Percentiles rank a stretch among this genome's conserved stretches.
Evolutionary conservation across 2,113 vertebrate species (phyloP).

Genomic region (Lagopus leucura): DNA sequence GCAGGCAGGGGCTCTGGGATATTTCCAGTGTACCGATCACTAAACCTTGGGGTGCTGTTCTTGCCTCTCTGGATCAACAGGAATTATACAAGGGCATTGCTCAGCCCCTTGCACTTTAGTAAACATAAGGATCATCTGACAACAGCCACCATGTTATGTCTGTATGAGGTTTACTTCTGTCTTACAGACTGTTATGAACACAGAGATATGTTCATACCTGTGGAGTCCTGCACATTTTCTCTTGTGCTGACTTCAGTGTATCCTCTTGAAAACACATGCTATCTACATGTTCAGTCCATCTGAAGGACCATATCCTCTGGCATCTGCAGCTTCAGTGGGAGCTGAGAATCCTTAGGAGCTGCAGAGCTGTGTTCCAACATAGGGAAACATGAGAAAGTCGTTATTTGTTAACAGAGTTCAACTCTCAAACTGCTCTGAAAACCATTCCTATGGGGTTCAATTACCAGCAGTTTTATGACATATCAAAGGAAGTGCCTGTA

Average conservation of each 20-base stretch:
- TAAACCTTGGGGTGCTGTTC: not conserved
- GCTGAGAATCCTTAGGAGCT: not conserved
- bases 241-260: not conserved
- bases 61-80: not conserved
- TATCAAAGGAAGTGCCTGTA: not conserved
- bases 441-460: not conserved
- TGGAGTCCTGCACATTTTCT: not conserved
- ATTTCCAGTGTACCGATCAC: not conserved
- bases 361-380: not conserved
- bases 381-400: not conserved
- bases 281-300: rapidly evolving
- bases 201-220: not conserved
- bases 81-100: not conserved
- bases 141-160: not conserved
- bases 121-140: not conserved
- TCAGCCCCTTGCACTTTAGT: not conserved
- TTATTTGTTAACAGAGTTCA: not conserved
- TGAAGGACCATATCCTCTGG: not conserved
- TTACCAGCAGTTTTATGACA: not conserved
- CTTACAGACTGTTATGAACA: not conserved
- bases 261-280: not conserved
- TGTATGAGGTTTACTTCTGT: not conserved
- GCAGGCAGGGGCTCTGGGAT: not conserved
- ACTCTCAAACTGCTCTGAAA: not conserved
- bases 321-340: not conserved